A percentile compares a stretch with the other conserved stretches of the same genome.
These are phyloP conservation scores for Manduca sexta DNA, from an alignment of 1,140 invertebrate species.

Conservation along the genomic window DNA sequence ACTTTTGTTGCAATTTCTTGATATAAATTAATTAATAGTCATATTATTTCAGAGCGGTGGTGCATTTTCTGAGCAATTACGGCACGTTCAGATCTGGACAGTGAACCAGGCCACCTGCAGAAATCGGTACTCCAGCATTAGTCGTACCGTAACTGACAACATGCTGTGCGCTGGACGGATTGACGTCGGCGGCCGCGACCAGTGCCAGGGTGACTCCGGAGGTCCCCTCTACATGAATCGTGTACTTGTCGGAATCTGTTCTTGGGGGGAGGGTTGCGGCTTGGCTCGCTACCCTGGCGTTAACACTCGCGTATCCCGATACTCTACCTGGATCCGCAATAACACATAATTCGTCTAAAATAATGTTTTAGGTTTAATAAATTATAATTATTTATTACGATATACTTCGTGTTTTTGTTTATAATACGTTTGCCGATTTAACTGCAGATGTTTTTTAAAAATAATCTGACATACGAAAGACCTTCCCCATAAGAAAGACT, in stretches of 20 bases:
- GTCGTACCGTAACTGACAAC: constrained; percentile 5
- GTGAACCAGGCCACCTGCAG: constrained; percentile 7
- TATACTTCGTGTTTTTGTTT: too few relatives aligned
- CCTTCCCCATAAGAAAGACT: too few relatives aligned
- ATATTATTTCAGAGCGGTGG: background rate
- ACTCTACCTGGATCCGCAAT: constrained; percentile 32
- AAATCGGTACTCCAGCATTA: background rate
- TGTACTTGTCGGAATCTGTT: constrained; percentile 73
- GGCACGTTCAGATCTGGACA: background rate
- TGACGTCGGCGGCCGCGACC: constrained; percentile 36
- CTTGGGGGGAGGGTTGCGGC: constrained; percentile 73
- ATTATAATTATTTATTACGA: too few relatives aligned
- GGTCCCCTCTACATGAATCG: constrained; percentile 74
- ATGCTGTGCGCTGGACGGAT: constrained; percentile 11
- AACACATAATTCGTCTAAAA: constrained; percentile 30
- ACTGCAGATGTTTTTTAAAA: too few relatives aligned
- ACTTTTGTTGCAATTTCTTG: too few relatives aligned
- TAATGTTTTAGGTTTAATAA: too few relatives aligned
- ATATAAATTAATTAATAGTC: too few relatives aligned
- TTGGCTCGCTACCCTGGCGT: constrained; percentile 65
- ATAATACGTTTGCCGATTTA: too few relatives aligned
- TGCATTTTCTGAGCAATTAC: constrained; percentile 1
- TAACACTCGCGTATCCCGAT: constrained; percentile 63
- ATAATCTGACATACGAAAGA: too few relatives aligned
- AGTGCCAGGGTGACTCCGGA: constrained; percentile 75